These are phyloP conservation scores for Enteromius afrohamiltoni DNA, from an alignment of 2,797 vertebrate species.

Conservation along the genomic window DNA sequence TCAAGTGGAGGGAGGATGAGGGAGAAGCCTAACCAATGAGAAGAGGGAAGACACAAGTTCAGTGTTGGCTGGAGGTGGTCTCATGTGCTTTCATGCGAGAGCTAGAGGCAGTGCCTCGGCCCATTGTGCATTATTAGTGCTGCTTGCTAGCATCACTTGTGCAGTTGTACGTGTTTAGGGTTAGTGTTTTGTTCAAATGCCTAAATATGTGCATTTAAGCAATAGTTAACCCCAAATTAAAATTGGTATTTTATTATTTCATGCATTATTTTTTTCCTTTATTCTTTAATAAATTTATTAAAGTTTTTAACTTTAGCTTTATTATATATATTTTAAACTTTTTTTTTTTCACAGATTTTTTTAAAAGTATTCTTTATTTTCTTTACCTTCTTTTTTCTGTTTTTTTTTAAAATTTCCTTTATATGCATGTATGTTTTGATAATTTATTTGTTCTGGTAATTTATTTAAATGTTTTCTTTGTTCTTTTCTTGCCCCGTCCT, in stretches of 20 bases:
- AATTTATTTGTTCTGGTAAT: too few relatives aligned
- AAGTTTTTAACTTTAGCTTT: not conserved
- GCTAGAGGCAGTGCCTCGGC: not conserved
- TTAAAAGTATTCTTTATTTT: not conserved
- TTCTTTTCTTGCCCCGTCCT: too few relatives aligned
- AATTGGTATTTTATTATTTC: not conserved
- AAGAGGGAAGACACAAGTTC: conserved; percentile 11
- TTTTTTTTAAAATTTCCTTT: not conserved
- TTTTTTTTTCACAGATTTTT: not conserved
- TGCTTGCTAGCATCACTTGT: not conserved
- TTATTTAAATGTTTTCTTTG: too few relatives aligned
- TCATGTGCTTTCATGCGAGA: not conserved
- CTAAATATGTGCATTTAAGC: not conserved
- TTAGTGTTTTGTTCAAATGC: not conserved
- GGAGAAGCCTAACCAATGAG: not conserved
- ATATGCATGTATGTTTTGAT: not conserved
- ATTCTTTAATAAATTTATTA: not conserved
- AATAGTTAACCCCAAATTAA: not conserved
- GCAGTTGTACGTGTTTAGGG: not conserved
- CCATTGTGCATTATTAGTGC: not conserved
- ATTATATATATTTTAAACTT: too few relatives aligned
- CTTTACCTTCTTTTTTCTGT: not conserved
- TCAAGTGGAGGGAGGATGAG: conserved; percentile 12
- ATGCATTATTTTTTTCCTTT: not conserved
- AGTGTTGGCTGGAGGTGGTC: conserved; percentile 26